phyloP scores from a whole-genome alignment of 2,888 invertebrate species.

The Petrolisthes manimaculis region DNA sequence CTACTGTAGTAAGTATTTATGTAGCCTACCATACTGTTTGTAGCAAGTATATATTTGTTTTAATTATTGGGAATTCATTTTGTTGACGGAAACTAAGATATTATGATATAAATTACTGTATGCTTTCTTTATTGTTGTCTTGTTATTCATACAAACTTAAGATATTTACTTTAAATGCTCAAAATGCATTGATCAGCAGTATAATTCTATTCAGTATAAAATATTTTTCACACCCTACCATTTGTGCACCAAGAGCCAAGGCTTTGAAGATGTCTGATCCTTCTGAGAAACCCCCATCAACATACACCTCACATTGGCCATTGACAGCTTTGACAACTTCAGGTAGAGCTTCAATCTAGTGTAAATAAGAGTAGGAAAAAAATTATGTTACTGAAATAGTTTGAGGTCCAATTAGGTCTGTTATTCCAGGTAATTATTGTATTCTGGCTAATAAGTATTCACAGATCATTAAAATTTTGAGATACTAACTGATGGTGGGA shows the following conservation, averaged over 20 bases:
- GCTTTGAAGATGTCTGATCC: slow-evolving; percentile 93
- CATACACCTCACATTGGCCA: slow-evolving; percentile 81
- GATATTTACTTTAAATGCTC: neutral
- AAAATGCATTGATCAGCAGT: neutral
- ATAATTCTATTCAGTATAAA: neutral
- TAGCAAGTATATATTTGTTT: too few relatives aligned
- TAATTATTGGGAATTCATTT: too few relatives aligned
- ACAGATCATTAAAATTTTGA: neutral
- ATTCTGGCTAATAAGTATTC: neutral
- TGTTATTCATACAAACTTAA: neutral
- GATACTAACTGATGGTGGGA: slow-evolving; percentile 80
- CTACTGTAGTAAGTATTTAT: too few relatives aligned
- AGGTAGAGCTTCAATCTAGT: slow-evolving; percentile 73
- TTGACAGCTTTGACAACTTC: slow-evolving; percentile 82
- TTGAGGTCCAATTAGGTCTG: neutral
- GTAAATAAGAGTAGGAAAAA: neutral
- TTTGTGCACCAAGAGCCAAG: slow-evolving; percentile 88
- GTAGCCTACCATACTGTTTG: too few relatives aligned
- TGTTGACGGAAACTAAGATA: too few relatives aligned
- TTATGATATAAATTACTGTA: neutral
- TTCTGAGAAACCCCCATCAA: slow-evolving; percentile 87
- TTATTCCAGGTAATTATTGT: neutral
- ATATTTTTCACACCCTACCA: slow-evolving; percentile 72
- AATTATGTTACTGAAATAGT: neutral
- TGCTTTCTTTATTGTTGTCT: too few relatives aligned